Conservation (phyloP, 2,113 vertebrate genomes). For the Dolichotis patagonum region DNA sequence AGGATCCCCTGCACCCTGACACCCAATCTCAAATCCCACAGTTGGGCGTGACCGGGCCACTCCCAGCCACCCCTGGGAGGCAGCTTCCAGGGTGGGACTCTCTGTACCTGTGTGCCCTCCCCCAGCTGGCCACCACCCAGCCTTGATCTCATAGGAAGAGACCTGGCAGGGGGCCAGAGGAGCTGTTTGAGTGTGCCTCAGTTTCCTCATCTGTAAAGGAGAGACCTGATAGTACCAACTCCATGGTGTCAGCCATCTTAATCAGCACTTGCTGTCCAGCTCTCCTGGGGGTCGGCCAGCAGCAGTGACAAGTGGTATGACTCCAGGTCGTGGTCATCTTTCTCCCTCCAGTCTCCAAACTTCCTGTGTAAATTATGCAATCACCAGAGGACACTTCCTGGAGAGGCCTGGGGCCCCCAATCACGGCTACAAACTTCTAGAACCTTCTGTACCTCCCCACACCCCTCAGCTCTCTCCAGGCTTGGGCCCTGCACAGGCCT, state of each 20-base stretch:
- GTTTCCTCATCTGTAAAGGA: not conserved
- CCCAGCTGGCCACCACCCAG: not conserved
- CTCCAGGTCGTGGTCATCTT: not conserved
- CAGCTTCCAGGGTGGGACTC: not conserved
- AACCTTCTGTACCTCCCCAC: fast-evolving
- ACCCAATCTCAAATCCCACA: not conserved
- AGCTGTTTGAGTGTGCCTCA: not conserved
- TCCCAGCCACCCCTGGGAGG: not conserved
- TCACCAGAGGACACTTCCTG: not conserved
- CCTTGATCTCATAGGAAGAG: not conserved
- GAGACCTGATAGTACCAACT: not conserved
- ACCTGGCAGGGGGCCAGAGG: not conserved
- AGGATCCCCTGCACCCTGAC: not conserved
- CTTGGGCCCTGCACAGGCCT: not conserved
- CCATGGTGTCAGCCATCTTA: not conserved
- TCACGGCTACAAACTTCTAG: not conserved
- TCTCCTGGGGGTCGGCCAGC: not conserved
- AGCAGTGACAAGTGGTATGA: not conserved
- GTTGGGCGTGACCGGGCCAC: not conserved
- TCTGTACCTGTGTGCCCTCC: not conserved
- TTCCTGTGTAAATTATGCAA: not conserved
- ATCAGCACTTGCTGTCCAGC: fast-evolving
- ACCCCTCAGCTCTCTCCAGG: not conserved
- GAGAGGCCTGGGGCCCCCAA: not conserved
- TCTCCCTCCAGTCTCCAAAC: not conserved